Conservation (phyloP, 2,797 vertebrate genomes). For the Tolypeutes matacus region DNA sequence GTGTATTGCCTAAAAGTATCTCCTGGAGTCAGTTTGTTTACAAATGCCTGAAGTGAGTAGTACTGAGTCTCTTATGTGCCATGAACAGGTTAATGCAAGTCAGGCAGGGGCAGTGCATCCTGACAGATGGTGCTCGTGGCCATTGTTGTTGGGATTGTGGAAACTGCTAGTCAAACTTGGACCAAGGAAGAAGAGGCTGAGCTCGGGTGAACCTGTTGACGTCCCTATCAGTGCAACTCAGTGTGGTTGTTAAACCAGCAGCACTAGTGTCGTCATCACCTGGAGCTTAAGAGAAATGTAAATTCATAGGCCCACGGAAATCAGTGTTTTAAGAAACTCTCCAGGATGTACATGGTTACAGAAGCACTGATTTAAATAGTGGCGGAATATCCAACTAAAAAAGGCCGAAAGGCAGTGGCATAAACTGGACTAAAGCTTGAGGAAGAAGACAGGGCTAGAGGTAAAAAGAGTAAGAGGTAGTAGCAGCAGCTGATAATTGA, state of each 20-base stretch:
- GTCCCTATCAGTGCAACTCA: not conserved
- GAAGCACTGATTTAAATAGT: not conserved
- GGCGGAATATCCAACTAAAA: not conserved
- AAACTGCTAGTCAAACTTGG: not conserved
- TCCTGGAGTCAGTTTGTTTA: not conserved
- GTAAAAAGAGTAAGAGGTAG: not conserved
- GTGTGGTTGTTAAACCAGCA: not conserved
- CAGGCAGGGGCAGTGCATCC: not conserved
- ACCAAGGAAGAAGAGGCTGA: not conserved
- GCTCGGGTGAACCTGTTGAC: not conserved
- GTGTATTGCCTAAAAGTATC: not conserved
- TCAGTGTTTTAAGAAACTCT: not conserved
- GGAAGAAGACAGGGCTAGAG: not conserved
- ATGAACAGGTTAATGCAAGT: not conserved
- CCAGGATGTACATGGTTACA: not conserved
- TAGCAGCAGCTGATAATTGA: not conserved
- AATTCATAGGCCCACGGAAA: not conserved
- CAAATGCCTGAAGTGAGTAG: not conserved
- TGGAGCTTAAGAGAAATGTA: not conserved
- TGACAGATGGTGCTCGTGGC: not conserved
- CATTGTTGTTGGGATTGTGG: not conserved
- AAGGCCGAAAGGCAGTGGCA: not conserved
- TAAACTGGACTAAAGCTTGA: not conserved
- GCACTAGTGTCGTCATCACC: not conserved
- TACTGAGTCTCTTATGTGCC: not conserved